Percentiles rank a stretch among this genome's conserved stretches.
Conservation (phyloP, 2,888 invertebrate genomes). For the Diaperis boleti region DNA sequence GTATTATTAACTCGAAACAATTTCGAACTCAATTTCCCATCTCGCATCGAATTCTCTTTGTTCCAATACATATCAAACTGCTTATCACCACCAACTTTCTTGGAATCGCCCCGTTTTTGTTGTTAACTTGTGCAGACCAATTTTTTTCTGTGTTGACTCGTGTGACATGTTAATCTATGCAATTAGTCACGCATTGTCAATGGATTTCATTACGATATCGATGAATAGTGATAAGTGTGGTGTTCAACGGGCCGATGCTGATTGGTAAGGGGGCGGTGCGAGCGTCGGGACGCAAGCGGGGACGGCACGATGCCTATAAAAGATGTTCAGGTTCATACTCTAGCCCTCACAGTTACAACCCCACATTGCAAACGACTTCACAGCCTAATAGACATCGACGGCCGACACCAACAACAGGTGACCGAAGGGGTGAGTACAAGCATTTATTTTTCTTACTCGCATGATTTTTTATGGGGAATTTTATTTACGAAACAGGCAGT, state of each 20-base stretch:
- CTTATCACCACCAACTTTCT: no score
- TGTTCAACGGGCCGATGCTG: constrained; percentile 45
- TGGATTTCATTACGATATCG: constrained; percentile 40
- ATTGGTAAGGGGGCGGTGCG: constrained; percentile 50
- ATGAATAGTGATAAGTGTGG: constrained; percentile 47
- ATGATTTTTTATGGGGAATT: constrained; percentile 4
- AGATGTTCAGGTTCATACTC: constrained; percentile 49
- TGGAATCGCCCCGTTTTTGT: no score
- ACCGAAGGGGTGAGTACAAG: constrained; percentile 34
- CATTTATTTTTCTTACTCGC: constrained; percentile 1
- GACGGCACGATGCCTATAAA: constrained; percentile 49
- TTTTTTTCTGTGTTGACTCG: constrained; percentile 18
- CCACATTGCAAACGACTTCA: constrained; percentile 41
- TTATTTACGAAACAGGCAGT: no score
- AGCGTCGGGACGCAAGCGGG: constrained; percentile 49
- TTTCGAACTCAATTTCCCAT: neutral
- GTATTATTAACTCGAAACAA: no score
- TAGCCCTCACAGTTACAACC: constrained; percentile 51
- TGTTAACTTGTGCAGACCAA: no score
- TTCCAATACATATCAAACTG: neutral
- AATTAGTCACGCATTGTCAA: constrained; percentile 45
- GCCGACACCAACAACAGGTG: constrained; percentile 34
- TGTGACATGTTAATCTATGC: constrained; percentile 33
- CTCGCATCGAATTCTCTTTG: constrained; percentile 17
- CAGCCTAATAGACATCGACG: constrained; percentile 35